Evolutionary conservation across 2,888 invertebrate species (phyloP), one percentile per base, ranked within the genome.

Genomic region (Tricholauxania praeusta): DNA sequence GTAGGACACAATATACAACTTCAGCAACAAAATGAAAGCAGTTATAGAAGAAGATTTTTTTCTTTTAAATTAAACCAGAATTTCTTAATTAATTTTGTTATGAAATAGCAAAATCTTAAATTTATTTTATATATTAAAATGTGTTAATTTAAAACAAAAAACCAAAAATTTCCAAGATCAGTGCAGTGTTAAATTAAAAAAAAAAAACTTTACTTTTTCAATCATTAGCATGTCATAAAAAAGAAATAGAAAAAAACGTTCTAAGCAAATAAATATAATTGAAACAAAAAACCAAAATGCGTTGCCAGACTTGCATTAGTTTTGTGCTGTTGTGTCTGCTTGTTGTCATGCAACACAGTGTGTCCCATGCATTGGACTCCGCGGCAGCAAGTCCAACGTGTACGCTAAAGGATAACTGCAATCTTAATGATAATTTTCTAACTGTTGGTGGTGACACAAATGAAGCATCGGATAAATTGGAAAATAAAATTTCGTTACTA

Each of bases 391-490:
- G 81, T 70, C 80, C 86, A 65, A 86, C 86, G 1, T 86, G 86
- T 76, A 80, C 74, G 17, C 79, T 86, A 12, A 85, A 86, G 80
- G 85, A 86, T 73, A 82, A 84, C 74, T 86, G 86, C 74, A 81
- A 83, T 74, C 60, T 84, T 72, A 80, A 82, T 63, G 84, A 85
- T 2, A 82, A 85, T 72, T 76, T 86, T n/a, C 73, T 86, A 49
- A 48, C 78, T 0, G 76, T 79, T 47, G 69, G 70, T 6, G 79
- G 78, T 48, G 79, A 80, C 52, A 73, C 77, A 15, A 71, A 74
- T 66, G 76, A 71, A 12, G 28, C 64, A 0, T 66, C 79, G 3
- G 83, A 80, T 66, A 81, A 83, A 53, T 78, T 86, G 67, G 85
- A 85, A 67, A 82, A 79, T 62, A 82, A 86, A 75, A 86, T 86